Conservation (phyloP, 2,797 vertebrate species). For the Paramormyrops hopkinsi region DNA sequence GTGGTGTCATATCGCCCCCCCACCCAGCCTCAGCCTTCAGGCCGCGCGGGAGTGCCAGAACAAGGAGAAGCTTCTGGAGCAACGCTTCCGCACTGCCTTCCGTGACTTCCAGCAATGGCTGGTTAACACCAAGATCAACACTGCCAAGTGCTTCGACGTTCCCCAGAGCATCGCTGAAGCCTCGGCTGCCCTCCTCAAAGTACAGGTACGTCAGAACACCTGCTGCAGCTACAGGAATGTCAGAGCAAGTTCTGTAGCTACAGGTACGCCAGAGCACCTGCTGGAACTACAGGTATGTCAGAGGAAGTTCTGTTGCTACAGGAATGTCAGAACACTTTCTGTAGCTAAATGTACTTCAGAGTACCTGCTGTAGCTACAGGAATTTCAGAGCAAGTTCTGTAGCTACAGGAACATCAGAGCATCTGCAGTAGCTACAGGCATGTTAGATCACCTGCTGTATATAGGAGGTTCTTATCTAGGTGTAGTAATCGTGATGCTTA, state of each 20-base stretch:
- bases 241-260: background rate
- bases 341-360: background rate
- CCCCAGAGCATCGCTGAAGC: constrained; percentile 81
- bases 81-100: constrained; percentile 73
- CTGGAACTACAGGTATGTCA: background rate
- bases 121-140: constrained; percentile 83
- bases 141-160: constrained; percentile 86
- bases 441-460: background rate
- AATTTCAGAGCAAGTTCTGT: background rate
- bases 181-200: constrained; percentile 76
- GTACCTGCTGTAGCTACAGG: background rate
- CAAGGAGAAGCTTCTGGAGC: constrained; percentile 87
- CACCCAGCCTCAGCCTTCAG: constrained; percentile 78
- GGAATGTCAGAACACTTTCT: constrained; percentile 58
- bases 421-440: background rate
- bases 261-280: background rate
- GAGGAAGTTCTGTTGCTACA: constrained; percentile 53
- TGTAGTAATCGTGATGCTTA: background rate
- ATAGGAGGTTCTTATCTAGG: background rate
- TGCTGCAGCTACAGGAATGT: background rate
- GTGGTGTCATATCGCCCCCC: background rate
- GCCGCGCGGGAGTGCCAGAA: constrained; percentile 67
- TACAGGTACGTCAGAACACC: constrained; percentile 76
- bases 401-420: background rate
- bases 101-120: constrained; percentile 91